Conservation (phyloP, 1,140 invertebrate genomes). For the Eulimnadia texana region DNA sequence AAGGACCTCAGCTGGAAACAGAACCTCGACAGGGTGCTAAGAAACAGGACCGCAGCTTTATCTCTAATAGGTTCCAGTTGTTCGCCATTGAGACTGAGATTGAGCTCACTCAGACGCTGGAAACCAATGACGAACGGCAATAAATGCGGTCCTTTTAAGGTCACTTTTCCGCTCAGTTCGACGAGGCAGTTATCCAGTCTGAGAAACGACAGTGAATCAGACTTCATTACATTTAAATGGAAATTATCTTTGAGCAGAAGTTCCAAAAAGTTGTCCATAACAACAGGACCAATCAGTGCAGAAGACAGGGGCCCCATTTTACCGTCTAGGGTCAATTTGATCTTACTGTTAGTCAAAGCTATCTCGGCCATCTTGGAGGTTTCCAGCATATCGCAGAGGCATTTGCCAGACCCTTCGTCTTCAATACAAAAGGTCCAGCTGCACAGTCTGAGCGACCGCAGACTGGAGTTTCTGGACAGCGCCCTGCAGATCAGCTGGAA, state of each 20-base stretch:
- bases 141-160: constrained; percentile 34
- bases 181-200: constrained; percentile 35
- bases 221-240: constrained; percentile 15
- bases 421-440: constrained; percentile 42
- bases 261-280: constrained; percentile 20
- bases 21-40: constrained; percentile 27
- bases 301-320: constrained; percentile 7
- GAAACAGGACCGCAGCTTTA: constrained; percentile 32
- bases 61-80: constrained; percentile 33
- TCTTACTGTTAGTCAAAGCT: constrained; percentile 2
- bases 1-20: constrained; percentile 18
- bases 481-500: constrained; percentile 36
- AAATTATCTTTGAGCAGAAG: constrained; percentile 19
- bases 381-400: constrained; percentile 8
- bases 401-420: constrained; percentile 22
- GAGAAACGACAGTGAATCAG: constrained; percentile 30
- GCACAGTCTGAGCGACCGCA: constrained; percentile 36
- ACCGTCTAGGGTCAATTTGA: constrained; percentile 2
- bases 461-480: constrained; percentile 34
- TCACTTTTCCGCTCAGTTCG: constrained; percentile 33
- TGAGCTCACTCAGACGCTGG: constrained; percentile 34
- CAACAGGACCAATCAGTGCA: constrained; percentile 13
- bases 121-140: constrained; percentile 35
- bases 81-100: constrained; percentile 32
- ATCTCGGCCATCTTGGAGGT: constrained; percentile 4